Percentiles rank a stretch among this genome's conserved stretches.
Conservation (phyloP, 2,888 invertebrate genomes). For the Temnothorax unifasciatus region DNA sequence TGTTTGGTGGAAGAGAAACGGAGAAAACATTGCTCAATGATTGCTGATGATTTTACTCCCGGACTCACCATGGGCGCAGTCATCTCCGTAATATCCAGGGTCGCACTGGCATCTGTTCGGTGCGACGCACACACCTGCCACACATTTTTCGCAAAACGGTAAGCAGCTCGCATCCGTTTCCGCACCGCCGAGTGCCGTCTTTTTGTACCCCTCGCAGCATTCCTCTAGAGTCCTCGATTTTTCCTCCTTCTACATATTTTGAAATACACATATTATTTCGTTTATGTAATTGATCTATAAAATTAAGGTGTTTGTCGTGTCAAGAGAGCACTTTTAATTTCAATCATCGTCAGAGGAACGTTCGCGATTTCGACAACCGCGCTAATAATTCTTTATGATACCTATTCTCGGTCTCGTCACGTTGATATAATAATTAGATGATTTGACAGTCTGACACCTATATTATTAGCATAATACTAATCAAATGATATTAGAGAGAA, state of each 20-base stretch:
- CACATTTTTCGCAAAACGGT: constrained; percentile 86
- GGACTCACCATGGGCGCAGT: constrained; percentile 88
- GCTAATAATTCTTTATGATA: not conserved
- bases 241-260: constrained; percentile 88
- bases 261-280: not conserved
- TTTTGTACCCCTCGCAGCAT: constrained; percentile 92
- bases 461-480: not conserved
- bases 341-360: not conserved
- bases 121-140: constrained; percentile 88
- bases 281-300: not conserved
- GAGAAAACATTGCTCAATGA: not conserved
- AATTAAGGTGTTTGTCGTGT: not conserved
- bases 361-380: not conserved
- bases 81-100: constrained; percentile 88
- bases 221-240: constrained; percentile 90
- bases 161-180: constrained; percentile 81
- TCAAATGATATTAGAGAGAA: not conserved
- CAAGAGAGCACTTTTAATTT: not conserved
- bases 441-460: not conserved
- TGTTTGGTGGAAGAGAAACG: not conserved
- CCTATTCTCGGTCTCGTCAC: not conserved
- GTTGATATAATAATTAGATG: constrained; percentile 6
- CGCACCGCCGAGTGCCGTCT: constrained; percentile 69
- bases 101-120: constrained; percentile 88
- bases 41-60: not conserved